phyloP scores from a whole-genome alignment of 2,888 invertebrate genomes.

The Hoplodrina ambigua region DNA sequence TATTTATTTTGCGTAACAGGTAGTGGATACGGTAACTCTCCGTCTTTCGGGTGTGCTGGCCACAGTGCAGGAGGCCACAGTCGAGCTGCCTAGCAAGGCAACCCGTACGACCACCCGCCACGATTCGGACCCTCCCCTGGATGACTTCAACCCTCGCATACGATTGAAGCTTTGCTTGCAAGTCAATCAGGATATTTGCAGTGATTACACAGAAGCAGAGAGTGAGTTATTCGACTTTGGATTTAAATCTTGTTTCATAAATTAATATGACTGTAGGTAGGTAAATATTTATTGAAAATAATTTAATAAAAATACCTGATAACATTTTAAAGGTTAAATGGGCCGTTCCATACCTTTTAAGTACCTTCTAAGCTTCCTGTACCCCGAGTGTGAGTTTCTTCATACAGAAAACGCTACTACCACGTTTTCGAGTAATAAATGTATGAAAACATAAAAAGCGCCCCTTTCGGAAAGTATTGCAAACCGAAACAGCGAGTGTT shows the following conservation, averaged over 20 bases:
- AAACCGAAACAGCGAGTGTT: too few species aligned
- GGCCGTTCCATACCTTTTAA: neutral
- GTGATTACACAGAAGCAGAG: constrained; percentile 95
- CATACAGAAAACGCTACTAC: too few species aligned
- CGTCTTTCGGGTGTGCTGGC: constrained; percentile 93
- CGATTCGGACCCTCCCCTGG: constrained; percentile 89
- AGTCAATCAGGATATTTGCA: constrained; percentile 95
- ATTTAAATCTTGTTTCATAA: neutral
- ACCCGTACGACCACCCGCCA: constrained; percentile 85
- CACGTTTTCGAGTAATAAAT: too few species aligned
- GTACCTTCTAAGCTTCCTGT: neutral
- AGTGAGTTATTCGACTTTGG: constrained; percentile 90
- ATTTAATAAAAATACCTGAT: neutral
- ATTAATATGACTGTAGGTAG: too few species aligned
- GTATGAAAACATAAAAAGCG: too few species aligned
- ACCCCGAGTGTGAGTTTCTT: too few species aligned
- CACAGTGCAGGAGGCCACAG: constrained; percentile 92
- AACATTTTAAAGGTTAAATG: constrained; percentile 7
- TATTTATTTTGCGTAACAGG: constrained; percentile 77
- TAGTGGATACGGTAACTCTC: constrained; percentile 93
- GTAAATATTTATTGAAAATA: neutral
- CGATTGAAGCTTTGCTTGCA: constrained; percentile 95
- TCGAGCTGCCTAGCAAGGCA: constrained; percentile 90
- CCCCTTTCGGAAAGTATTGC: too few species aligned
- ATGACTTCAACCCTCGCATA: constrained; percentile 92